Evolutionary conservation across 2,113 vertebrate genomes (phyloP).

Genomic region (Ariopsis seemanni): DNA sequence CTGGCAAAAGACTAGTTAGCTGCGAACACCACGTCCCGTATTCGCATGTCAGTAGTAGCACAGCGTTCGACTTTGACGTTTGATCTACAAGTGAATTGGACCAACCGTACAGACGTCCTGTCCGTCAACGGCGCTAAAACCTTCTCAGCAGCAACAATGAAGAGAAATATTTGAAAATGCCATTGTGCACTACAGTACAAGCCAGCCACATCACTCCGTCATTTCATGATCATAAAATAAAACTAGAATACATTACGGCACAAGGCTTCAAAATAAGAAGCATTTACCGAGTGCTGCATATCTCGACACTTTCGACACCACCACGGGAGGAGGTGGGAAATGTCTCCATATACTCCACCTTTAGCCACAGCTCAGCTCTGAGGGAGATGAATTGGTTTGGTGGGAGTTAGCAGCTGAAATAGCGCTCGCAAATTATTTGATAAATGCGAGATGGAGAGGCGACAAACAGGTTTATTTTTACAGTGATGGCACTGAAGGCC

Average conservation of each 20-base stretch:
- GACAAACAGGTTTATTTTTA: conserved; percentile 87
- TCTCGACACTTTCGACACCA: conserved; percentile 4
- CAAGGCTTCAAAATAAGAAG: not conserved
- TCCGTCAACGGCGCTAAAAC: not conserved
- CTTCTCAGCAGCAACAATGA: not conserved
- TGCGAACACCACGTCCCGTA: conserved; percentile 50
- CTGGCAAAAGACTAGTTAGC: conserved; percentile 47
- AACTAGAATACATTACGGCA: not conserved
- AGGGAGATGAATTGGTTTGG: conserved; percentile 82
- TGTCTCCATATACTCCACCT: conserved; percentile 33
- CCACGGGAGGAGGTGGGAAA: conserved; percentile 12
- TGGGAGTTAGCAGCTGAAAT: conserved; percentile 77
- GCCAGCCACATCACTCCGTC: not conserved
- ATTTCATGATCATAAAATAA: conserved; percentile 9
- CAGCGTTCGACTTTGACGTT: not conserved
- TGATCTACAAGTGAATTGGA: not conserved
- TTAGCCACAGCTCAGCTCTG: conserved; percentile 40
- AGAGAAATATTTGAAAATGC: not conserved
- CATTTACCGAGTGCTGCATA: not conserved
- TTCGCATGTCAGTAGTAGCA: conserved; percentile 4
- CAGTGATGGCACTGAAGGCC: conserved; percentile 68
- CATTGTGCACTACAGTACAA: not conserved
- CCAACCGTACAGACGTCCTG: not conserved
- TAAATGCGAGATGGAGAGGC: conserved; percentile 84
- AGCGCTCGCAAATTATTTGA: conserved; percentile 81